Base-by-base conservation (phyloP, 53 echinoderm and acorn worm genomes). In the Hippasteria phrygiana region DNA sequence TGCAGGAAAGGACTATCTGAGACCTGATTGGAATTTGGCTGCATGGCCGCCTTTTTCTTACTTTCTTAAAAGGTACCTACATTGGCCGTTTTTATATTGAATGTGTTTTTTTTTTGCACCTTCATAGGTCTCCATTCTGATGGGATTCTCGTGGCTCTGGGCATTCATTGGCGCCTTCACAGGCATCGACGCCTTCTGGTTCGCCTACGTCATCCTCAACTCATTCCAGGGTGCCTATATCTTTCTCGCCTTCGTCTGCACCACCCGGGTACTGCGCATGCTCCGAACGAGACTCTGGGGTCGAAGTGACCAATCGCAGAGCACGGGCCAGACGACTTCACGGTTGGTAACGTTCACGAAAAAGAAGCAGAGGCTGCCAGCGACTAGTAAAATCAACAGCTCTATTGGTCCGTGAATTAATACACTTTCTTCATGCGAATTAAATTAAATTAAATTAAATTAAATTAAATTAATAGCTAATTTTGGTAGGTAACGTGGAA, bases 91-190 rank as follows among this genome's bases (percentile, higher is more conserved):
- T 24, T 8, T 7, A 18, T 59, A 18, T 18, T 11, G 9, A 27
- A 7, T 54, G 54, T 2, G n/a, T 17, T 3, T 18, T 16, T 13
- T 13, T 65, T 27, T 5, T 29, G 4, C 34, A 2, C 65, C 31
- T 64, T 8, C 42, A 47, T 22, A 85, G 85, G 71, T 85, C 7
- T 85, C 85, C 3, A 47, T 85, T 70, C 71, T 85, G 35, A 85
- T 85, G 85, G 85, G 85, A 1, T 85, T 85, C 33, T 85, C 85
- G 18, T 85, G 85, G 85, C 41, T 70, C 12, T 85, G 85, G 85
- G 85, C 70, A 1, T 65, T 85, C 27, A 45, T 85, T 2, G 69
- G 51, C 31, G 70, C 48, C 10, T 85, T 85, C 22, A 85, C 85
- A 18, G 42, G 53, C 6, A 71, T 70, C 47, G 32, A 69, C 33